Evolutionary conservation across 2,888 invertebrate species (phyloP).

Genomic region (Yponomeuta malinellus): DNA sequence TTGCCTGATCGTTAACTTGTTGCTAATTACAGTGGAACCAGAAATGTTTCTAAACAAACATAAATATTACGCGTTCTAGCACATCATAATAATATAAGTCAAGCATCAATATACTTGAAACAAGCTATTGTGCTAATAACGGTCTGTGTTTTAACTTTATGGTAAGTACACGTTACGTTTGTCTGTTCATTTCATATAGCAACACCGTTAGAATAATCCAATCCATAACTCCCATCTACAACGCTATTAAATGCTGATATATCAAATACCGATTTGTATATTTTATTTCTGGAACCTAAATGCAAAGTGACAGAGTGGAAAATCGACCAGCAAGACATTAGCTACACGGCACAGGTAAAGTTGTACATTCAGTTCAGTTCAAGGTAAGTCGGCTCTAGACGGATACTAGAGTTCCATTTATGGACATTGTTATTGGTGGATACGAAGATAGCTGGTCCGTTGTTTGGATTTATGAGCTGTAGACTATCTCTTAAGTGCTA

Average conservation of each 20-base stretch:
- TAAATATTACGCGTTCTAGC: neutral
- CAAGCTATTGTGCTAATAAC: neutral
- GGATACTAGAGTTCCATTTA: conserved; percentile 13
- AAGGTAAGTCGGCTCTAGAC: conserved; percentile 10
- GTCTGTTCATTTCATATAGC: neutral
- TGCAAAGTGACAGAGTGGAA: neutral
- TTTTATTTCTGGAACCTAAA: neutral
- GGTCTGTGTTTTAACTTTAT: neutral
- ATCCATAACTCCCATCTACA: conserved; percentile 1
- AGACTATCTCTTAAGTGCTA: neutral
- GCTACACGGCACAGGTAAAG: neutral
- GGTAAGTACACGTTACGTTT: neutral
- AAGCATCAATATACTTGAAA: neutral
- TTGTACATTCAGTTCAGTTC: conserved; percentile 2
- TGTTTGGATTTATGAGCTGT: neutral
- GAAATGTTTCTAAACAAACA: neutral
- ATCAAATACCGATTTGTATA: neutral
- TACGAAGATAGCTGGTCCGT: conserved; percentile 11
- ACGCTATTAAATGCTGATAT: neutral
- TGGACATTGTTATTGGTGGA: conserved; percentile 12
- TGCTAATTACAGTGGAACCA: conserved; percentile 1
- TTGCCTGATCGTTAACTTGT: neutral
- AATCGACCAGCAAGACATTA: neutral
- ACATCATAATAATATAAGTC: neutral
- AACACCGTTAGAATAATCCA: conserved; percentile 1